These are phyloP conservation scores for Sarcoramphus papa DNA, from an alignment of 2,797 vertebrate genomes.

Conservation along the genomic window DNA sequence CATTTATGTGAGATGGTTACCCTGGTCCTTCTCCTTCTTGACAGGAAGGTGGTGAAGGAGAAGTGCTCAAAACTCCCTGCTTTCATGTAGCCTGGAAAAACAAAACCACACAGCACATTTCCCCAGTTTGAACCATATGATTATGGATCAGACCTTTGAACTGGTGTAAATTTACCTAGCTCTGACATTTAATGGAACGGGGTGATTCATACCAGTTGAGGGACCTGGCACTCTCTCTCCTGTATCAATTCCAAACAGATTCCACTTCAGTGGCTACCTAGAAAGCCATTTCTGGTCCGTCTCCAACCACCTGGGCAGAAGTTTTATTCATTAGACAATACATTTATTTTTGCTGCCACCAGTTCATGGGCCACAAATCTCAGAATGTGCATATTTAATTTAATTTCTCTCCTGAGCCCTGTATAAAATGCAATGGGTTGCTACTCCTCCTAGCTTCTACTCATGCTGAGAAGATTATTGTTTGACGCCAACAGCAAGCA, in stretches of 20 bases:
- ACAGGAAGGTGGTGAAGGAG: background rate
- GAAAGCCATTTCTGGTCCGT: slow-evolving; percentile 10
- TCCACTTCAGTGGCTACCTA: slow-evolving; percentile 1
- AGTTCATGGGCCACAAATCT: background rate
- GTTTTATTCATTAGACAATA: background rate
- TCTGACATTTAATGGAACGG: background rate
- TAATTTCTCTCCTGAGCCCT: background rate
- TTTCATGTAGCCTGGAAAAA: background rate
- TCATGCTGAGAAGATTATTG: background rate
- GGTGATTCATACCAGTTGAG: background rate
- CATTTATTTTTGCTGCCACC: background rate
- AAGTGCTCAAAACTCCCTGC: background rate
- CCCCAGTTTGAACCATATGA: background rate
- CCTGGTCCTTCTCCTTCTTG: background rate
- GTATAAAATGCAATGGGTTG: background rate
- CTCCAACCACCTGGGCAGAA: background rate
- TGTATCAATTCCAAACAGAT: background rate
- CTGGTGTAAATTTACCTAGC: background rate
- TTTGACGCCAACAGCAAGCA: background rate
- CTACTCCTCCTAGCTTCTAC: background rate
- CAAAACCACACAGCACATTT: background rate
- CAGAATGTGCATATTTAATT: background rate
- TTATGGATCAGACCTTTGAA: background rate
- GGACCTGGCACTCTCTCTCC: background rate
- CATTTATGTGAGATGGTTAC: background rate